A percentile compares a stretch with the other conserved stretches of the same genome.
These are phyloP conservation scores for Antechinus stuartii DNA, from an alignment of 2,113 vertebrate species.

Conservation along the genomic window DNA sequence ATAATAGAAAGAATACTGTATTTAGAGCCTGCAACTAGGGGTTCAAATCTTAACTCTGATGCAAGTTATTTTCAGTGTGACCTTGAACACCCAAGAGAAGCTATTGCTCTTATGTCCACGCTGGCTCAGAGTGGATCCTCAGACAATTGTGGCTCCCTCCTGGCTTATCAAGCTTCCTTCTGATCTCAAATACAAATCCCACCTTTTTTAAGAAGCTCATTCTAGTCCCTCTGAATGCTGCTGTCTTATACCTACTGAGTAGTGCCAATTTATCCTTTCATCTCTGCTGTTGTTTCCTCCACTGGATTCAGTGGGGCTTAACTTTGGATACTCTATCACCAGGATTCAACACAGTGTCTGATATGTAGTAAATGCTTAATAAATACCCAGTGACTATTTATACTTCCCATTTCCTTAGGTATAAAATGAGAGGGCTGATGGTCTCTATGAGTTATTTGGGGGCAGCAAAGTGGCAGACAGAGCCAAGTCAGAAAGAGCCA, in stretches of 20 bases:
- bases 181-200: neutral
- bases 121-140: neutral
- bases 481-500: neutral
- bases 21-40: neutral
- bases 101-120: neutral
- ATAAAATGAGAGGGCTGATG: neutral
- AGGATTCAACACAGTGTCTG: neutral
- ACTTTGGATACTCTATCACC: neutral
- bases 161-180: neutral
- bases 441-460: neutral
- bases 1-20: neutral
- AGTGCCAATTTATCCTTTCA: neutral
- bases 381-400: neutral
- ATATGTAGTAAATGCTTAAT: neutral
- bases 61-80: neutral
- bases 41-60: neutral
- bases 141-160: too few relatives aligned
- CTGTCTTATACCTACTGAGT: neutral
- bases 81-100: neutral
- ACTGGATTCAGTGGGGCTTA: neutral
- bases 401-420: neutral
- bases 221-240: neutral
- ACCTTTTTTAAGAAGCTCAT: neutral
- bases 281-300: neutral
- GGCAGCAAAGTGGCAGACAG: neutral